A percentile compares a stretch with the other conserved stretches of the same genome.
Conservation (phyloP, 2,888 invertebrate species). For the Dryocosmus kuriphilus region DNA sequence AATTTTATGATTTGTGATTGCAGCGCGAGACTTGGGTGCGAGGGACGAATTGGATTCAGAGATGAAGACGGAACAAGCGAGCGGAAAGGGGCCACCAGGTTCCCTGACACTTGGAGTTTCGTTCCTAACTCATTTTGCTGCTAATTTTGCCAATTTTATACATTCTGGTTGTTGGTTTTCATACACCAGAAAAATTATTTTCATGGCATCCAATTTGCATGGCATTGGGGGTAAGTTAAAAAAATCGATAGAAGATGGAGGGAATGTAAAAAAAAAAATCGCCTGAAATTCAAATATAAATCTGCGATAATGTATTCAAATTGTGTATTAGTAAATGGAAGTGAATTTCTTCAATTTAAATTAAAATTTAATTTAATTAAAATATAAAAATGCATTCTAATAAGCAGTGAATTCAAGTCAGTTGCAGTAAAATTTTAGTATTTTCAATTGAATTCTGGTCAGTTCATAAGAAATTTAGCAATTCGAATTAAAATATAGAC, state of each 20-base stretch:
- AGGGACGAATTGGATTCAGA: slow-evolving; percentile 40
- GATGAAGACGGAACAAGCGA: slow-evolving; percentile 62
- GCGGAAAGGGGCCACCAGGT: slow-evolving; percentile 63
- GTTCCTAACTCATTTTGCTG: slow-evolving; percentile 66
- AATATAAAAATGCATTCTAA: no score
- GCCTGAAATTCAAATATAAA: no score
- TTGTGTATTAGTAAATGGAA: background rate
- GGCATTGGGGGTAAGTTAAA: slow-evolving; percentile 69
- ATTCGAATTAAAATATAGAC: no score
- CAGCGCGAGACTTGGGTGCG: slow-evolving; percentile 44
- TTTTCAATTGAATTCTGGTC: no score
- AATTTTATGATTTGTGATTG: slow-evolving; percentile 40
- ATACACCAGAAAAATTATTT: slow-evolving; percentile 59
- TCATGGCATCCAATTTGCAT: slow-evolving; percentile 75
- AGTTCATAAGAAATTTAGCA: no score
- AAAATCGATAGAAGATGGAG: background rate
- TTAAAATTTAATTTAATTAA: no score
- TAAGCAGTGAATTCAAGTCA: no score
- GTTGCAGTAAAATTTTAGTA: no score
- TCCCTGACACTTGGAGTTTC: slow-evolving; percentile 62
- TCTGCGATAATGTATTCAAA: background rate
- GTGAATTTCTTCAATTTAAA: no score
- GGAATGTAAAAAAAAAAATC: no score
- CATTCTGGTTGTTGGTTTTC: slow-evolving; percentile 65
- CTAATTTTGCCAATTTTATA: slow-evolving; percentile 70